Evolutionary conservation across 2,888 invertebrate species (phyloP).

Genomic region (Tetranychus piercei): DNA sequence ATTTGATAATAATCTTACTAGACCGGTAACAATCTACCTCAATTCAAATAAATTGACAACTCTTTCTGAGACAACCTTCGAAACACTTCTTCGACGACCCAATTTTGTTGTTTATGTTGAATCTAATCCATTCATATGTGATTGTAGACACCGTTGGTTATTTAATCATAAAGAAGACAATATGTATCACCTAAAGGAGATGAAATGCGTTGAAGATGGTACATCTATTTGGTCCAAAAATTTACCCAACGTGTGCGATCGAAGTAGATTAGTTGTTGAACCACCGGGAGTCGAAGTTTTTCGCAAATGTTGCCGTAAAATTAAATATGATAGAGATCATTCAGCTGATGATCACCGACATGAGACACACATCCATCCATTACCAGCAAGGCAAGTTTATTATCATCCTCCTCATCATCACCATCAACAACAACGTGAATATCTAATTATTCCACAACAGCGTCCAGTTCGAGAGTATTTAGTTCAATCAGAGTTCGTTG

Average conservation of each 20-base stretch:
- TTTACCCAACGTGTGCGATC: not conserved
- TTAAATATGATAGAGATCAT: not conserved
- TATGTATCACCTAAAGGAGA: slow-evolving; percentile 4
- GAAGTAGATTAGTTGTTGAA: not conserved
- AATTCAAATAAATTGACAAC: slow-evolving; percentile 5
- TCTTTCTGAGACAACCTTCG: not conserved
- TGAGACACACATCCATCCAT: not conserved
- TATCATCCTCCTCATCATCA: not conserved
- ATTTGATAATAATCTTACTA: not conserved
- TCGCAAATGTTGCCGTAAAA: not conserved
- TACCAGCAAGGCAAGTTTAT: not conserved
- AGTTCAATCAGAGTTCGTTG: not conserved
- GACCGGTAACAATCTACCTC: not conserved
- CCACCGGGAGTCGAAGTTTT: slow-evolving; percentile 2
- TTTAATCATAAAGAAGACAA: not conserved
- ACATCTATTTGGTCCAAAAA: slow-evolving; percentile 7
- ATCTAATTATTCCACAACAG: not conserved
- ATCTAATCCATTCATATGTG: slow-evolving; percentile 6
- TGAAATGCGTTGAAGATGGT: not conserved
- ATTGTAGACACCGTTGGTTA: slow-evolving; percentile 10
- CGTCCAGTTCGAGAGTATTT: not conserved
- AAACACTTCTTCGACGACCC: not conserved
- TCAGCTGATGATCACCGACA: not conserved
- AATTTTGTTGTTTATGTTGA: slow-evolving; percentile 3
- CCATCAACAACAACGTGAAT: not conserved